phyloP scores from a whole-genome alignment of 53 echinoderm and acorn worm species.

The Actinopyga echinites region DNA sequence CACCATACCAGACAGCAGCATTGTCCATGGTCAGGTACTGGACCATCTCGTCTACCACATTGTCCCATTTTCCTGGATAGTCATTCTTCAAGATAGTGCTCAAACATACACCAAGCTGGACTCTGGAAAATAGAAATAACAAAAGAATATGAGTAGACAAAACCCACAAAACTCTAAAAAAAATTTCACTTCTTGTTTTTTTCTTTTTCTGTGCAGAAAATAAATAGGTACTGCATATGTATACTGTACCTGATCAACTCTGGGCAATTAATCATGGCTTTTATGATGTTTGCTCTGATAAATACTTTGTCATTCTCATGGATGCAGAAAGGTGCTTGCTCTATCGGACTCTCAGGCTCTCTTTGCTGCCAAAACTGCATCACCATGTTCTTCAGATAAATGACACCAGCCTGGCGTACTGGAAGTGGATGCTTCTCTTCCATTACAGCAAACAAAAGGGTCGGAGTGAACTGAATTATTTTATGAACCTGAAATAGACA shows the following conservation, averaged over 20 bases:
- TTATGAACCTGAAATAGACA: slow-evolving; percentile 74
- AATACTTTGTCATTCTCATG: slow-evolving; percentile 85
- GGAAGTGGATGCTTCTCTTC: slow-evolving; percentile 71
- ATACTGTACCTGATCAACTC: slow-evolving; percentile 82
- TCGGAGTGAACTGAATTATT: slow-evolving; percentile 88
- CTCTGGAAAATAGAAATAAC: slow-evolving; percentile 51
- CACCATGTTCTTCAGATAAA: slow-evolving; percentile 98
- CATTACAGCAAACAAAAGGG: slow-evolving; percentile 79
- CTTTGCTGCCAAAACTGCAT: slow-evolving; percentile 92
- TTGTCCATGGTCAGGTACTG: slow-evolving; percentile 71
- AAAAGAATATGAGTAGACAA: neutral
- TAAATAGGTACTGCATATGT: neutral
- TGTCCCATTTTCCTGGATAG: slow-evolving; percentile 88
- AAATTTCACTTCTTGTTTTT: too few species aligned
- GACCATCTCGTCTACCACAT: slow-evolving; percentile 66
- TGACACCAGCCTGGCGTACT: slow-evolving; percentile 94
- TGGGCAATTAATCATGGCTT: slow-evolving; percentile 84
- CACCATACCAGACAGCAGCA: slow-evolving; percentile 76
- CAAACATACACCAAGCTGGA: slow-evolving; percentile 90
- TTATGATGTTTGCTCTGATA: slow-evolving; percentile 84
- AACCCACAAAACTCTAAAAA: neutral
- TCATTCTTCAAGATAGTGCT: slow-evolving; percentile 83
- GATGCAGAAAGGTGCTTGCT: slow-evolving; percentile 88
- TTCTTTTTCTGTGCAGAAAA: too few species aligned
- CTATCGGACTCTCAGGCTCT: slow-evolving; percentile 74